Conservation (phyloP, 2,888 invertebrate genomes). For the Eilema caniola region DNA sequence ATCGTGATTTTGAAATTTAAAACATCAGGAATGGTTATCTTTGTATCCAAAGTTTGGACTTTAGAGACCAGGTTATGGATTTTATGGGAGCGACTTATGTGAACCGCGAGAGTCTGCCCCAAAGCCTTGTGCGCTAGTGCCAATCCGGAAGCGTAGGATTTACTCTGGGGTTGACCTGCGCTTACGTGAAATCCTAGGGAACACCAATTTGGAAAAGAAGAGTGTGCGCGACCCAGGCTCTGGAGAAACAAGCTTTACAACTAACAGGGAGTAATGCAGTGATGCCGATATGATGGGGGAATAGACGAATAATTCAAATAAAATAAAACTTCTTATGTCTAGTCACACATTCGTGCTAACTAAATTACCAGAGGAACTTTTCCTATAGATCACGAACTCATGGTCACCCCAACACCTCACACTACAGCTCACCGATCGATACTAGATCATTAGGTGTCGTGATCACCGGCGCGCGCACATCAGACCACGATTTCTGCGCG, state of each 20-base stretch:
- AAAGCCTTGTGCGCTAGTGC: too few species aligned
- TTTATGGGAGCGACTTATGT: neutral
- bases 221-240: neutral
- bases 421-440: slow-evolving; percentile 51
- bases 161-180: neutral
- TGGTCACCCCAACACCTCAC: slow-evolving; percentile 33
- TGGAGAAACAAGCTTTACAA: too few species aligned
- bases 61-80: neutral
- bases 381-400: neutral
- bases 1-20: neutral
- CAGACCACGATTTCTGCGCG: slow-evolving; percentile 9
- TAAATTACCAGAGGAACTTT: neutral
- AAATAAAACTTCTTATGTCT: neutral
- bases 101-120: too few species aligned
- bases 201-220: neutral
- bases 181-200: neutral
- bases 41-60: neutral
- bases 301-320: neutral
- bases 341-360: neutral
- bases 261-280: too few species aligned
- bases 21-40: neutral
- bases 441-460: slow-evolving; percentile 55
- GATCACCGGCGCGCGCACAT: slow-evolving; percentile 49
- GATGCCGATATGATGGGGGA: too few species aligned
- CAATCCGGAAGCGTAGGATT: too few species aligned